These are phyloP conservation scores for Lasius platythorax DNA, from an alignment of 2,888 invertebrate genomes.

Conservation along the genomic window DNA sequence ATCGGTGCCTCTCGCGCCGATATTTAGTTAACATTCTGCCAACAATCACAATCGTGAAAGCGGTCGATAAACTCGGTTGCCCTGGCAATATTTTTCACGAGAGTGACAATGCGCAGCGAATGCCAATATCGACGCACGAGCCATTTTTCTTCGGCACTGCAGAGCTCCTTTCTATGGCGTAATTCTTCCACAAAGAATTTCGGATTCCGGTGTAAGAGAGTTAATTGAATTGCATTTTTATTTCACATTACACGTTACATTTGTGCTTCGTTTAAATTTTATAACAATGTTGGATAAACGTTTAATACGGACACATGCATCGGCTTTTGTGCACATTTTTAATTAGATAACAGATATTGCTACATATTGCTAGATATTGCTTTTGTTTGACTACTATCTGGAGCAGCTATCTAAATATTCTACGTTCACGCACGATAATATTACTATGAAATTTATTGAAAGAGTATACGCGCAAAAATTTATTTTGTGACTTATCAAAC, in stretches of 20 bases:
- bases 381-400: background rate
- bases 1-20: background rate
- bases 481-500: background rate
- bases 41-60: background rate
- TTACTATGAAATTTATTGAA: no score
- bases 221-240: constrained; percentile 5
- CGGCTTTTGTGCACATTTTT: background rate
- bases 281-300: background rate
- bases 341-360: background rate
- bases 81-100: background rate
- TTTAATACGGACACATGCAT: background rate
- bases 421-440: no score
- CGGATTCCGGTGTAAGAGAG: background rate
- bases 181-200: background rate
- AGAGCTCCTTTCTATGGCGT: no score
- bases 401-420: background rate
- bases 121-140: background rate
- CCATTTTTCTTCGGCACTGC: background rate
- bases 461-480: background rate
- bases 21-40: constrained; percentile 1
- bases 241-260: background rate
- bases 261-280: background rate
- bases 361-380: background rate
- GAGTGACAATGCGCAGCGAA: constrained; percentile 1
- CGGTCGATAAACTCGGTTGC: constrained; percentile 2